Percentiles rank a stretch among this genome's conserved stretches.
Conservation (phyloP, 92 coral and sea anemone species). For the Muricea muricata region DNA sequence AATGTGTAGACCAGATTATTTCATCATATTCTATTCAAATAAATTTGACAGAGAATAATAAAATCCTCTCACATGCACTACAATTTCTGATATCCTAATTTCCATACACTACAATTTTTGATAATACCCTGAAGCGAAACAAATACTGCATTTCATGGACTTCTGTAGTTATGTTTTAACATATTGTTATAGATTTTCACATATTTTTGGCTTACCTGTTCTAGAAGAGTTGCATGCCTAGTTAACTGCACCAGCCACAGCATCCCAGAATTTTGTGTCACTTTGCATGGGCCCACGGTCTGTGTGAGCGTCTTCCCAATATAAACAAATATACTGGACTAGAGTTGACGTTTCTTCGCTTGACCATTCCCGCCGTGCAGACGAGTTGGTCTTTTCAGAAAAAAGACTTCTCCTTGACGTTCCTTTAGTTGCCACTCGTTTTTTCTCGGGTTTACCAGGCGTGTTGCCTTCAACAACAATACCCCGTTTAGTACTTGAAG, state of each 20-base stretch:
- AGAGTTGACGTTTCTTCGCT: neutral
- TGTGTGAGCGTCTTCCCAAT: constrained; percentile 6
- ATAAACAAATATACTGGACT: constrained; percentile 12
- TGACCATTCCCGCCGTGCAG: neutral
- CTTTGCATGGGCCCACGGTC: constrained; percentile 22
- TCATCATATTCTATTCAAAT: neutral
- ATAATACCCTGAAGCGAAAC: no score
- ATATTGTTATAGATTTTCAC: no score
- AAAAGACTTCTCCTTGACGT: constrained; percentile 6
- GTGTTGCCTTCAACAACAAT: constrained; percentile 24
- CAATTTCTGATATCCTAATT: no score
- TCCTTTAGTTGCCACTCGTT: neutral
- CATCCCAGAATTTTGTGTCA: constrained; percentile 5
- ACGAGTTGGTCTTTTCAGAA: neutral
- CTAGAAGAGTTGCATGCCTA: constrained; percentile 26
- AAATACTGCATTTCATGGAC: no score
- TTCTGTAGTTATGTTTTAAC: neutral
- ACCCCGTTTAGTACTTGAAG: neutral
- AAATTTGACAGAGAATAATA: neutral
- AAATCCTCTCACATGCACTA: no score
- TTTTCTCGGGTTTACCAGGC: constrained; percentile 6
- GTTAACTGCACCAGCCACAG: constrained; percentile 13
- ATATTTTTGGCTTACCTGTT: constrained; percentile 12
- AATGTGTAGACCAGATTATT: neutral
- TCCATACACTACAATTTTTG: no score